phyloP scores from a whole-genome alignment of 2,113 vertebrate genomes.

The Macquaria australasica region DNA sequence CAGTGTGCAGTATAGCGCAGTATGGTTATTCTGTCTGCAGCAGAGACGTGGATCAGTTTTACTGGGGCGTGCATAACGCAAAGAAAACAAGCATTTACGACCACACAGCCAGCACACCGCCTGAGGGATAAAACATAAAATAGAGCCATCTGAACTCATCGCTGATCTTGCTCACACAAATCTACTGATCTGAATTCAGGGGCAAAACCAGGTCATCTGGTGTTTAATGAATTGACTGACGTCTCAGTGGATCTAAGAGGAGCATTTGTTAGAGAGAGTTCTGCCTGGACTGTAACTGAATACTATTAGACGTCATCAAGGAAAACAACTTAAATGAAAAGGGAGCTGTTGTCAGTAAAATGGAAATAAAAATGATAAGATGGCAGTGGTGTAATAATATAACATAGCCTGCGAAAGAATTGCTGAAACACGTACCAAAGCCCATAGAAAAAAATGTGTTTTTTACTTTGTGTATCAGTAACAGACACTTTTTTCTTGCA shows the following conservation, averaged over 20 bases:
- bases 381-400: background rate
- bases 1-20: background rate
- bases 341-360: background rate
- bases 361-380: no score
- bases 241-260: constrained; percentile 32
- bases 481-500: background rate
- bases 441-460: background rate
- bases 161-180: constrained; percentile 28
- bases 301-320: background rate
- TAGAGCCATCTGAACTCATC: constrained; percentile 36
- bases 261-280: background rate
- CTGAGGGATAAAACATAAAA: constrained; percentile 30
- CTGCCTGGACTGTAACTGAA: background rate
- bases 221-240: constrained; percentile 54
- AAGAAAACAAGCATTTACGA: constrained; percentile 76
- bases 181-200: constrained; percentile 38
- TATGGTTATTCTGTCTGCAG: constrained; percentile 6
- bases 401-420: no score
- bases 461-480: background rate
- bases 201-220: constrained; percentile 70
- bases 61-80: constrained; percentile 73
- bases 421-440: background rate
- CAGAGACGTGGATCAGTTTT: constrained; percentile 45
- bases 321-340: background rate
- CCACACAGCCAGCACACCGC: constrained; percentile 14